Conservation (phyloP, 2,797 vertebrate species). For the Ciconia nigra region DNA sequence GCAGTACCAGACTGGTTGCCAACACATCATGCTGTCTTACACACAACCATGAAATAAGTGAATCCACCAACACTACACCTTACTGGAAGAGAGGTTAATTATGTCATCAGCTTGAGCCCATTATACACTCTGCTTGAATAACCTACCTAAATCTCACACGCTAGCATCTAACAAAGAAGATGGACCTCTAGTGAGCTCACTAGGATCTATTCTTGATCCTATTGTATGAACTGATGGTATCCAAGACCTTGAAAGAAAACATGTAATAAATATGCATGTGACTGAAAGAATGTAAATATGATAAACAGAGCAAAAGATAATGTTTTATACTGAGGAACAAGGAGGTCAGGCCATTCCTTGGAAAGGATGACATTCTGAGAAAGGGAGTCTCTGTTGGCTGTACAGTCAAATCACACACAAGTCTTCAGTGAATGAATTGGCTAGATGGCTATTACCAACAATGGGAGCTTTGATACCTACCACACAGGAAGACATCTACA, state of each 20-base stretch:
- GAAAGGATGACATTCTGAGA: neutral
- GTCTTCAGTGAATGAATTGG: neutral
- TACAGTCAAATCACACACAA: neutral
- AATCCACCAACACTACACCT: neutral
- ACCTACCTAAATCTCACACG: neutral
- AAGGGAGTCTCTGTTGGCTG: neutral
- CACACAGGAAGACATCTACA: neutral
- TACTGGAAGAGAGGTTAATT: neutral
- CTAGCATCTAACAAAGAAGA: neutral
- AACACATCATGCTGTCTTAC: neutral
- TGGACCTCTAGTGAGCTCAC: neutral
- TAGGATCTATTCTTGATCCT: neutral
- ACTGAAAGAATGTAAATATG: neutral
- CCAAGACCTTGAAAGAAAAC: neutral
- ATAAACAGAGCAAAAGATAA: neutral
- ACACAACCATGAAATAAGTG: neutral
- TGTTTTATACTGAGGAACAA: neutral
- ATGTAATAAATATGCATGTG: neutral
- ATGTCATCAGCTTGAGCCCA: neutral
- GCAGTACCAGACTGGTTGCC: neutral
- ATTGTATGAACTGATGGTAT: neutral
- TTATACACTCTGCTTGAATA: neutral
- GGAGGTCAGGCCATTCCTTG: neutral
- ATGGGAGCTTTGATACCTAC: neutral
- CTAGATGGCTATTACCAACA: neutral